Percentiles rank a stretch among this genome's conserved stretches.
Conservation (phyloP, 1,140 invertebrate genomes). For the Rhynchophorus ferrugineus region DNA sequence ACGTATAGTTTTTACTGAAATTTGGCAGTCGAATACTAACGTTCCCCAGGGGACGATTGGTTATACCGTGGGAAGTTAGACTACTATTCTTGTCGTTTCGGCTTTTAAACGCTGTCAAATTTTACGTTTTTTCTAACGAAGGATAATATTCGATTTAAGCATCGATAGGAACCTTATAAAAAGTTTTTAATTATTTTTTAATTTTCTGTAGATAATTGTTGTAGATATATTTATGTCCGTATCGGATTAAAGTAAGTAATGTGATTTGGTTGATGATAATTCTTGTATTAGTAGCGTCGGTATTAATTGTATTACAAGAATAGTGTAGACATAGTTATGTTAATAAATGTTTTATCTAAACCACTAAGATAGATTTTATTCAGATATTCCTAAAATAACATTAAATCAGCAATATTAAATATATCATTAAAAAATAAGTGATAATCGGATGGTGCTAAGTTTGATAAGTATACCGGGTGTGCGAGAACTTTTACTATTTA, state of each 20-base stretch:
- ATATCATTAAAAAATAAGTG: too few relatives aligned
- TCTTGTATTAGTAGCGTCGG: slow-evolving; percentile 29
- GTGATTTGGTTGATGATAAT: slow-evolving; percentile 25
- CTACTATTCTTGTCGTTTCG: too few relatives aligned
- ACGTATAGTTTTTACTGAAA: slow-evolving; percentile 1
- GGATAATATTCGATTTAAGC: slow-evolving; percentile 19
- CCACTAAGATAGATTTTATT: neutral
- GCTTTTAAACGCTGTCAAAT: too few relatives aligned
- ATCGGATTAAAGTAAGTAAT: slow-evolving; percentile 31
- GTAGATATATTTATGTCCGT: slow-evolving; percentile 28
- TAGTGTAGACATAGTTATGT: slow-evolving; percentile 15
- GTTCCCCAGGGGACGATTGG: neutral
- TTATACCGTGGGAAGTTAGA: too few relatives aligned
- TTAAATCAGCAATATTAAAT: too few relatives aligned
- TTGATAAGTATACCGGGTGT: too few relatives aligned
- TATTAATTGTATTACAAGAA: slow-evolving; percentile 15
- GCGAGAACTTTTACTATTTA: too few relatives aligned
- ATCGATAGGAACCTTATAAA: slow-evolving; percentile 17
- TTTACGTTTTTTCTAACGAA: slow-evolving; percentile 12
- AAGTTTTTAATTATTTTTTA: slow-evolving; percentile 23
- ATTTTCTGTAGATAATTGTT: slow-evolving; percentile 30
- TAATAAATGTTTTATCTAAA: slow-evolving; percentile 24
- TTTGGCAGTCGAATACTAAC: slow-evolving; percentile 9
- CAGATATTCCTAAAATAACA: neutral
- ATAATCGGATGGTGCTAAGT: too few relatives aligned